Conservation (phyloP, 2,888 invertebrate genomes). For the Harpagoxenus sublaevis region DNA sequence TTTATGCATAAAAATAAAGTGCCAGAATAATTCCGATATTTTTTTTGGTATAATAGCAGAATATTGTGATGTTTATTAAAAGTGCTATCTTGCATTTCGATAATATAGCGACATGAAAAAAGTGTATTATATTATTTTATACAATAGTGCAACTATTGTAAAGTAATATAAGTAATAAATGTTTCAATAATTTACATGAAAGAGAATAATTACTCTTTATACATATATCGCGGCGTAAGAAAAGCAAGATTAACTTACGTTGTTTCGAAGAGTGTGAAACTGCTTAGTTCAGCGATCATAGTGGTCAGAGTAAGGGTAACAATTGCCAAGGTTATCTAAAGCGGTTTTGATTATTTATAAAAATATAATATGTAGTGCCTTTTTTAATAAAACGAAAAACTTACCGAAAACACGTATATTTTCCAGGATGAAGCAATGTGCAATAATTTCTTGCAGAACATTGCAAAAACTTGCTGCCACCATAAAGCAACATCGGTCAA, state of each 20-base stretch:
- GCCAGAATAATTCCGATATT: neutral
- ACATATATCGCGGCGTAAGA: neutral
- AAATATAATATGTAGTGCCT: neutral
- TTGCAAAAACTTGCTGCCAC: conserved; percentile 64
- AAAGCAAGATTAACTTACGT: conserved; percentile 36
- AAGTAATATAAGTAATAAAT: neutral
- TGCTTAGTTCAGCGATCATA: conserved; percentile 32
- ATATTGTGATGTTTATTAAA: neutral
- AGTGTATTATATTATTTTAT: too few species aligned
- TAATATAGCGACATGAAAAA: neutral
- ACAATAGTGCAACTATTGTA: neutral
- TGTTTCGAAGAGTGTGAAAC: conserved; percentile 20
- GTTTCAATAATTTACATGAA: neutral
- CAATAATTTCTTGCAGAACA: conserved; percentile 69
- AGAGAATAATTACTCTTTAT: neutral
- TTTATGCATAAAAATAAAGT: neutral
- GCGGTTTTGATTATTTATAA: neutral
- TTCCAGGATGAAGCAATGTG: conserved; percentile 66
- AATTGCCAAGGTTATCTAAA: conserved; percentile 44
- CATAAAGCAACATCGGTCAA: conserved; percentile 40
- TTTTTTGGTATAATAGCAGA: neutral
- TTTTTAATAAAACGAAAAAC: neutral
- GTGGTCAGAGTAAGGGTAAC: conserved; percentile 10
- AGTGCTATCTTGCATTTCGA: neutral
- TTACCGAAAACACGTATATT: conserved; percentile 66